Percentiles rank a stretch among this genome's conserved stretches.
phyloP scores from a whole-genome alignment of 2,797 vertebrate genomes.

The Phataginus tricuspis region DNA sequence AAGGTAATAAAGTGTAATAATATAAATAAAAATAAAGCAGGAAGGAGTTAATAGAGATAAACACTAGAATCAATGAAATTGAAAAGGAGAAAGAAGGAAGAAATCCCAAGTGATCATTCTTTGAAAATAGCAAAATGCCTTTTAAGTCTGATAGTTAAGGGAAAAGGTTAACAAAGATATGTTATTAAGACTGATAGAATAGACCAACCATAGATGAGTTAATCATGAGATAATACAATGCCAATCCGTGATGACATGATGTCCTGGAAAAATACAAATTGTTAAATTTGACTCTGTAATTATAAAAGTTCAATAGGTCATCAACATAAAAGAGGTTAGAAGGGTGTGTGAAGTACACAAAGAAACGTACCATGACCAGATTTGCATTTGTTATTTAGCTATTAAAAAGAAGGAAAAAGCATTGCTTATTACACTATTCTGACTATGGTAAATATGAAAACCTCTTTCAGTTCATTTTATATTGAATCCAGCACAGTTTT shows the following conservation, averaged over 20 bases:
- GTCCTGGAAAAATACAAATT: slow-evolving; percentile 12
- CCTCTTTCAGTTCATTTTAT: neutral
- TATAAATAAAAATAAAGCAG: neutral
- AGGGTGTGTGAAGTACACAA: neutral
- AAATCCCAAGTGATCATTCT: neutral
- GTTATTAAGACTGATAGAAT: neutral
- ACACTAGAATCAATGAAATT: neutral
- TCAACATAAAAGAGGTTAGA: neutral
- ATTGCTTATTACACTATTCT: neutral
- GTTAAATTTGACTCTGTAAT: neutral
- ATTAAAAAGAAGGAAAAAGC: neutral
- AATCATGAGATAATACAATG: neutral
- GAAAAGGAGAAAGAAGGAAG: neutral
- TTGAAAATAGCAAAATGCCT: neutral
- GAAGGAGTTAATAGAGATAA: neutral
- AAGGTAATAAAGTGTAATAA: neutral
- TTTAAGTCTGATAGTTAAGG: neutral
- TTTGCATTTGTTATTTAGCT: neutral
- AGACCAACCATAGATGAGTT: neutral
- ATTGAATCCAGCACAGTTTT: neutral
- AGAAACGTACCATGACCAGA: neutral
- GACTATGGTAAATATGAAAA: neutral
- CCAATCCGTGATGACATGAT: neutral
- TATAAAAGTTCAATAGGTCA: neutral
- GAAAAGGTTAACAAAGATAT: neutral